Conservation (phyloP, 2,888 invertebrate genomes). For the Ectemnius cavifrons region DNA sequence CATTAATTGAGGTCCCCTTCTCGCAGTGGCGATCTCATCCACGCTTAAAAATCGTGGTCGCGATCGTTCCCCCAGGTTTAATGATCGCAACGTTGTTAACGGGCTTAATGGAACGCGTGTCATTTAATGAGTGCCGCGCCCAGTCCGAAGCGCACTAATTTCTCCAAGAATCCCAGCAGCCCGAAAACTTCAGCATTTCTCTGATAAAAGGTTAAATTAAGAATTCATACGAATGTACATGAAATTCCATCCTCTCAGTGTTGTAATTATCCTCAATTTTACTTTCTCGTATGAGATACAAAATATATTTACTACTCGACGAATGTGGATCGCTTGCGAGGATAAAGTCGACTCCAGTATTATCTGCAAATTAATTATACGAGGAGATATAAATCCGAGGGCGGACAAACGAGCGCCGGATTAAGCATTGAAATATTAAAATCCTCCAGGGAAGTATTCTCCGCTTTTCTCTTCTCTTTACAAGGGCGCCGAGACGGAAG, state of each 20-base stretch:
- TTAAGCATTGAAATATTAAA: slow-evolving; percentile 34
- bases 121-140: background rate
- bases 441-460: slow-evolving; percentile 14
- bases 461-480: background rate
- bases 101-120: slow-evolving; percentile 1
- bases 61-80: background rate
- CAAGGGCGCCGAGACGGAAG: no score
- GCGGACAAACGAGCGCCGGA: slow-evolving; percentile 13
- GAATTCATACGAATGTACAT: no score
- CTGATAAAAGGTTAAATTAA: no score
- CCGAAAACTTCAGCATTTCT: no score
- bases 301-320: background rate
- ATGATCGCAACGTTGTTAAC: background rate
- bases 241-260: background rate
- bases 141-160: no score
- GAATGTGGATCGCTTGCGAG: background rate
- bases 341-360: slow-evolving; percentile 7
- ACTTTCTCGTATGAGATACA: background rate
- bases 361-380: slow-evolving; percentile 16
- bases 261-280: background rate
- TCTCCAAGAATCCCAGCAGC: no score
- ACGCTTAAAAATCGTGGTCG: slow-evolving; percentile 22
- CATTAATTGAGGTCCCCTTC: slow-evolving; percentile 30
- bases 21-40: slow-evolving; percentile 13
- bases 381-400: slow-evolving; percentile 3